A percentile compares a stretch with the other conserved stretches of the same genome.
These are phyloP conservation scores for Drosophila hawaiiensis DNA, from an alignment of 2,888 invertebrate species.

Conservation along the genomic window DNA sequence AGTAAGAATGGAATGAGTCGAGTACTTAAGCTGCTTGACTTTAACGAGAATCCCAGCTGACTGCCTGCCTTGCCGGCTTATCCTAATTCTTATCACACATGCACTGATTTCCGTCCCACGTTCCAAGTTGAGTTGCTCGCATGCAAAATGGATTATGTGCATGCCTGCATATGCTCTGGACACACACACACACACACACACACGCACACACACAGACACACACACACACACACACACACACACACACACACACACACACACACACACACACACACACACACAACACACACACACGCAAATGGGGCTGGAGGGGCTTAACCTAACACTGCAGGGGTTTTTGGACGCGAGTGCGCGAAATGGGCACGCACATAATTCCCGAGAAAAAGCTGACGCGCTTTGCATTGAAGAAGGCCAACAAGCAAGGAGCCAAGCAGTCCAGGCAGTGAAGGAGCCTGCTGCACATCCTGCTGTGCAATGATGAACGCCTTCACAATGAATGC, in stretches of 20 bases:
- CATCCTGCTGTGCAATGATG: slow-evolving; percentile 58
- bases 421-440: slow-evolving; percentile 3
- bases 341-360: slow-evolving; percentile 36
- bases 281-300: too few species aligned
- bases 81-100: slow-evolving; percentile 67
- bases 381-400: slow-evolving; percentile 29
- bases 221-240: background rate
- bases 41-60: slow-evolving; percentile 47
- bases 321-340: slow-evolving; percentile 33
- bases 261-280: background rate
- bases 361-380: slow-evolving; percentile 75
- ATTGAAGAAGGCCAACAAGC: slow-evolving; percentile 28
- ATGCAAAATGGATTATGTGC: slow-evolving; percentile 78
- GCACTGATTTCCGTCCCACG: slow-evolving; percentile 49
- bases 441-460: slow-evolving; percentile 34
- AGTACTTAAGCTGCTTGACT: slow-evolving; percentile 50
- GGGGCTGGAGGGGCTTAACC: slow-evolving; percentile 25
- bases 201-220: background rate
- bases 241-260: background rate
- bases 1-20: slow-evolving; percentile 25
- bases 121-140: slow-evolving; percentile 51
- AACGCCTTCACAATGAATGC: slow-evolving; percentile 59
- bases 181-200: background rate
- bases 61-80: slow-evolving; percentile 47
- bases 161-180: slow-evolving; percentile 51